Conservation (phyloP, 2,797 vertebrate species). For the Scarus forsteni region DNA sequence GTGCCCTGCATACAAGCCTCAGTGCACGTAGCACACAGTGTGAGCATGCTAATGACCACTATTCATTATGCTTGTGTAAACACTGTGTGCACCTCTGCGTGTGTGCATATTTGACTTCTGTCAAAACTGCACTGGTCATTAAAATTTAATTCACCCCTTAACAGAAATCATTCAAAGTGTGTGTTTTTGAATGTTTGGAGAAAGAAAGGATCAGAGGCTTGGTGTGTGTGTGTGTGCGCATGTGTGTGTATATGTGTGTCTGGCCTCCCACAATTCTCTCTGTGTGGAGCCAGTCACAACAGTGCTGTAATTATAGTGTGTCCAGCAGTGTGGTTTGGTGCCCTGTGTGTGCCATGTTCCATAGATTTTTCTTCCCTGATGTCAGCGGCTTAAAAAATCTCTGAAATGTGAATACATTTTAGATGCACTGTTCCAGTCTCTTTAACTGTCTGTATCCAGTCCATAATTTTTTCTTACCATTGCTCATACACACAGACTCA, state of each 20-base stretch:
- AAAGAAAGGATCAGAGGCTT: conserved; percentile 41
- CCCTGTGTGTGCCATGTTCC: conserved; percentile 49
- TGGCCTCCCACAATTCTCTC: conserved; percentile 57
- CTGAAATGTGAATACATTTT: conserved; percentile 3
- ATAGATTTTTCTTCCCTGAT: conserved; percentile 39
- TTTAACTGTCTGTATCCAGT: background rate
- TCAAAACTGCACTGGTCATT: conserved; percentile 18
- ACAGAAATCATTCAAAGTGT: conserved; percentile 11
- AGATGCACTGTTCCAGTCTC: conserved; percentile 5
- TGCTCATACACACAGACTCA: background rate
- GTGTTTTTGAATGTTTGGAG: conserved; percentile 32
- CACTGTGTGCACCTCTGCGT: conserved; percentile 22
- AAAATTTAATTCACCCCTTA: conserved; percentile 10
- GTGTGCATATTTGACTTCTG: conserved; percentile 3
- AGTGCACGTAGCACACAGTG: conserved; percentile 41
- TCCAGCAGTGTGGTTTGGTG: conserved; percentile 56
- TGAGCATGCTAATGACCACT: conserved; percentile 45
- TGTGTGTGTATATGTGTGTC: conserved; percentile 52
- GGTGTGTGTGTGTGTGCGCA: conserved; percentile 10
- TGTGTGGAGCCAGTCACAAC: conserved; percentile 72
- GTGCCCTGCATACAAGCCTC: conserved; percentile 29
- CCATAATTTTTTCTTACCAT: background rate
- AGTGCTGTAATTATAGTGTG: conserved; percentile 72
- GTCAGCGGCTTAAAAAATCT: conserved; percentile 26
- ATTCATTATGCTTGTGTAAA: conserved; percentile 51